Percentiles rank a stretch among this genome's conserved stretches.
These are phyloP conservation scores for Megaceryle maxima DNA, from an alignment of 2,113 vertebrate genomes.

Conservation along the genomic window DNA sequence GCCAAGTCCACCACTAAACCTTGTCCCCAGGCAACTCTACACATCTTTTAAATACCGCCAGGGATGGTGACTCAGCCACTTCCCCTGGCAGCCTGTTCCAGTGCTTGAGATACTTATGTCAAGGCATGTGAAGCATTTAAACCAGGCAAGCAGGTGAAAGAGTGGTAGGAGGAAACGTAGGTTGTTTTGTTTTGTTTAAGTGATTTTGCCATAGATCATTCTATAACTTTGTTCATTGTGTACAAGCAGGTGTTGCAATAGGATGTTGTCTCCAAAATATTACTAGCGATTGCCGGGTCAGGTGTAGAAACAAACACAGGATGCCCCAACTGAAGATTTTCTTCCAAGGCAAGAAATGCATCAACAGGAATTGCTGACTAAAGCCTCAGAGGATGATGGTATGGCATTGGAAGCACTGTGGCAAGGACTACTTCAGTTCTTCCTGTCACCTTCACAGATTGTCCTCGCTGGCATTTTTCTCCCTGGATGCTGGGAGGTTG, in stretches of 20 bases:
- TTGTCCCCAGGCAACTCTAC: not conserved
- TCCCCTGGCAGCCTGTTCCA: not conserved
- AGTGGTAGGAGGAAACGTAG: not conserved
- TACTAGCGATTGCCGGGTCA: not conserved
- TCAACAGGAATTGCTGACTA: not conserved
- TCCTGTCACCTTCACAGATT: not conserved
- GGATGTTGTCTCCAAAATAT: not conserved
- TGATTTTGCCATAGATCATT: not conserved
- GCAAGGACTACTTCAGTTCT: not conserved
- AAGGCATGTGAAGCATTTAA: accelerated
- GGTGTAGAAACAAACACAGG: not conserved
- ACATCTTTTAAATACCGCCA: not conserved
- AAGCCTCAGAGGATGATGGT: not conserved
- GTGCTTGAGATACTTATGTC: not conserved
- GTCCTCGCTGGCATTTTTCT: not conserved
- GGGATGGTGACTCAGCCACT: not conserved
- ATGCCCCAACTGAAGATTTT: not conserved
- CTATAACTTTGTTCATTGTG: not conserved
- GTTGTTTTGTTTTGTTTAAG: not conserved
- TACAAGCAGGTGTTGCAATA: not conserved
- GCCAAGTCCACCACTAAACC: not conserved
- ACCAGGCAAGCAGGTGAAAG: not conserved
- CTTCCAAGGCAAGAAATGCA: not conserved
- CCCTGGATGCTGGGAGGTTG: not conserved
- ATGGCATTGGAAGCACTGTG: not conserved